phyloP scores from a whole-genome alignment of 2,888 invertebrate genomes.

The Ochropacha duplaris region DNA sequence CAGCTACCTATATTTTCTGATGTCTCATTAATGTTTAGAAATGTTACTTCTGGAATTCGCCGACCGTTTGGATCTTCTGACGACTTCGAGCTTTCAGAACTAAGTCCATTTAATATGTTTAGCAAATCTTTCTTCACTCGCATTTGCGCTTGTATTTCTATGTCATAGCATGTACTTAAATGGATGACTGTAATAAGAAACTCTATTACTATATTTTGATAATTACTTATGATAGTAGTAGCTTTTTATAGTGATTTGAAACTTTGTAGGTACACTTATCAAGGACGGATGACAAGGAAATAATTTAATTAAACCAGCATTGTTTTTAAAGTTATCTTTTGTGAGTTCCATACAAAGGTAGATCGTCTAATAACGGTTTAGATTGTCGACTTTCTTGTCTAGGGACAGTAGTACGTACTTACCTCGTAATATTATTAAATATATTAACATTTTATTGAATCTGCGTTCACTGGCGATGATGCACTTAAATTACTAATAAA shows the following conservation, averaged over 20 bases:
- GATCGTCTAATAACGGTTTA: too few species aligned
- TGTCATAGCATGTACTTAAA: slow-evolving; percentile 12
- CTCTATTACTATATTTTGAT: not conserved
- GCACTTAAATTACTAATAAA: not conserved
- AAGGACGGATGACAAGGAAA: too few species aligned
- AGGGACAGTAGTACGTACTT: too few species aligned
- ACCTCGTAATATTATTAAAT: not conserved
- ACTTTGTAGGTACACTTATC: too few species aligned
- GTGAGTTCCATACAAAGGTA: too few species aligned
- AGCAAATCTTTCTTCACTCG: slow-evolving; percentile 10
- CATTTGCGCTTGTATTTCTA: slow-evolving; percentile 18
- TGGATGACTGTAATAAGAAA: not conserved
- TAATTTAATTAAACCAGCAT: too few species aligned
- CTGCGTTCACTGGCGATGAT: not conserved
- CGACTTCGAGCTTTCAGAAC: not conserved
- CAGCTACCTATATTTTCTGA: not conserved
- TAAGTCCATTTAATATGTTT: not conserved
- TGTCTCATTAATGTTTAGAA: not conserved
- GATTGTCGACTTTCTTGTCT: too few species aligned
- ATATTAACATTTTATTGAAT: not conserved
- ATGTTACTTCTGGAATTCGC: not conserved
- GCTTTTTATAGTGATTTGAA: too few species aligned
- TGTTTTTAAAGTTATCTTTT: too few species aligned
- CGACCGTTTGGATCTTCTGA: not conserved
- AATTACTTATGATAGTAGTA: too few species aligned